phyloP scores from a whole-genome alignment of 2,888 invertebrate genomes.

The Caenorhabditis imperialis region DNA sequence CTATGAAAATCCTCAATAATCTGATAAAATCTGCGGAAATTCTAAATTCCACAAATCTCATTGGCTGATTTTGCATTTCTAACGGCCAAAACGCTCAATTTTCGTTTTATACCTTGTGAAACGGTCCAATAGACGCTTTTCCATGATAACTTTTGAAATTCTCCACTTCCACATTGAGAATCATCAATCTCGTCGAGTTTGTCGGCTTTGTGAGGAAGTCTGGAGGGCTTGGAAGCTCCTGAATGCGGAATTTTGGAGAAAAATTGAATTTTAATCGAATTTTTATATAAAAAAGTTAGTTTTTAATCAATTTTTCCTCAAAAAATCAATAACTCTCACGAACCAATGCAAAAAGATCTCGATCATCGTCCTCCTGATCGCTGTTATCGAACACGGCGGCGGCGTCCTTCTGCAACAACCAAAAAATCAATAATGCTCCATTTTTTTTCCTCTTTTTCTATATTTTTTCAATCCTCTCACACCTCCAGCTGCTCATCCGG shows the following conservation, averaged over 20 bases:
- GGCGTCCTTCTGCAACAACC: neutral
- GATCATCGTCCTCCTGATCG: conserved; percentile 14
- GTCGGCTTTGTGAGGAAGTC: conserved; percentile 81
- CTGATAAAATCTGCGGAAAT: no score
- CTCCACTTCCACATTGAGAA: conserved; percentile 89
- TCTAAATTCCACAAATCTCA: no score
- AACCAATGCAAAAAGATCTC: conserved; percentile 14
- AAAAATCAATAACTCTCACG: neutral
- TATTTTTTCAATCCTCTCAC: conserved; percentile 3
- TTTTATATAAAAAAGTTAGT: no score
- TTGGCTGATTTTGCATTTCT: no score
- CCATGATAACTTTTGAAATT: conserved; percentile 98
- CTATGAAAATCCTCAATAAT: no score
- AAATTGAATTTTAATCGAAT: neutral
- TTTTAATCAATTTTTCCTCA: neutral
- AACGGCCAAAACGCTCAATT: no score
- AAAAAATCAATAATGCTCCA: neutral
- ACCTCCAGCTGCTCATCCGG: conserved; percentile 7
- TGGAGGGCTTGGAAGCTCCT: conserved; percentile 51
- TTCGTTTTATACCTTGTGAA: conserved; percentile 87
- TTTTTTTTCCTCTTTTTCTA: neutral
- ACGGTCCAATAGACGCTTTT: conserved; percentile 88
- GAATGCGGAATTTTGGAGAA: no score
- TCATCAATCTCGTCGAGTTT: conserved; percentile 87
- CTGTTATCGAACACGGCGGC: conserved; percentile 1